Conservation (phyloP, 2,797 vertebrate species). For the Steatocranus sp. region DNA sequence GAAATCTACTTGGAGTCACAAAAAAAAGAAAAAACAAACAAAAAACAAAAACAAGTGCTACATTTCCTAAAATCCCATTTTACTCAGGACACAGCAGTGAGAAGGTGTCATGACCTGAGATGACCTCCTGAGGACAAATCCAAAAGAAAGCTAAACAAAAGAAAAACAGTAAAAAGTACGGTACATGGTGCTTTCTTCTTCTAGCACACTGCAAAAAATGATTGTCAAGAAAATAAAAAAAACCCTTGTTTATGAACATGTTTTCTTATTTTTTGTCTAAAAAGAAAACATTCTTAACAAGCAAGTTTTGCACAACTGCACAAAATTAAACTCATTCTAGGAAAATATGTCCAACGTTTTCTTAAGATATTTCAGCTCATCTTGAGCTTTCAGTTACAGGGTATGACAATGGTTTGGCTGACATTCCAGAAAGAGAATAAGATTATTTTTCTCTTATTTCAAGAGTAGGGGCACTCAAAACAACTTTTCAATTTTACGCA, state of each 20-base stretch:
- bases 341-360: neutral
- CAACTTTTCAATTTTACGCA: neutral
- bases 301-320: neutral
- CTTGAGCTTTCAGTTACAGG: neutral
- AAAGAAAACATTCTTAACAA: rapidly evolving
- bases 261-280: neutral
- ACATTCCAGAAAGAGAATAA: neutral
- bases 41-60: neutral
- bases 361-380: neutral
- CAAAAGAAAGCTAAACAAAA: conserved; percentile 75
- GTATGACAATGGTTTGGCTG: neutral
- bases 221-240: neutral
- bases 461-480: neutral
- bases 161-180: conserved; percentile 34
- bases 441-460: neutral
- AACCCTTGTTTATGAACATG: neutral
- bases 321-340: neutral
- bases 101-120: conserved; percentile 62
- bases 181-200: neutral
- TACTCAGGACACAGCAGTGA: neutral
- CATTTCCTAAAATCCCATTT: neutral
- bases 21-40: neutral
- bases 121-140: conserved; percentile 71
- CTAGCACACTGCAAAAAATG: neutral
- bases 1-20: neutral